These are phyloP conservation scores for Cavia porcellus DNA, from an alignment of 2,113 vertebrate species.

Conservation along the genomic window DNA sequence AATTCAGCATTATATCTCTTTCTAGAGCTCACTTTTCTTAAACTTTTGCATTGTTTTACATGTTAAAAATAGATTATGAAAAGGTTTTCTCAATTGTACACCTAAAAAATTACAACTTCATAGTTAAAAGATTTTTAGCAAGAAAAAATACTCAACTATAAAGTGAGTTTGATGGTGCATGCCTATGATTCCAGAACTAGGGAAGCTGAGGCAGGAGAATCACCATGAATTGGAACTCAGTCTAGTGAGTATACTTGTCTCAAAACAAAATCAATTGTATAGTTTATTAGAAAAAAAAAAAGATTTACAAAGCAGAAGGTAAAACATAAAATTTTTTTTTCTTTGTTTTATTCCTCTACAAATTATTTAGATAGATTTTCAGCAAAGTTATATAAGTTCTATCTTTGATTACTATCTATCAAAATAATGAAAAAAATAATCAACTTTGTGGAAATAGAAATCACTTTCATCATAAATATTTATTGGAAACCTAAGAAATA, in stretches of 20 bases:
- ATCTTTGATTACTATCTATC: background rate
- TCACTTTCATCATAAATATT: background rate
- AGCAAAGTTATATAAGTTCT: background rate
- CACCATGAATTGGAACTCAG: background rate
- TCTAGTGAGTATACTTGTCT: background rate
- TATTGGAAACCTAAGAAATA: background rate
- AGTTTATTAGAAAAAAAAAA: background rate
- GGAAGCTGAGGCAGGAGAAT: background rate
- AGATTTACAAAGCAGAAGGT: background rate
- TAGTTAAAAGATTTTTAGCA: background rate
- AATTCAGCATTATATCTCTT: background rate
- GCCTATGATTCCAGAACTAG: background rate
- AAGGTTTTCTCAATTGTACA: background rate
- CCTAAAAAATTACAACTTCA: background rate
- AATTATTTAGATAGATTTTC: background rate
- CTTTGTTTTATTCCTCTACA: background rate
- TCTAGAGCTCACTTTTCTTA: background rate
- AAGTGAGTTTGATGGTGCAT: background rate
- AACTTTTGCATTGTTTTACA: background rate
- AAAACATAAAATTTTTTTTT: background rate
- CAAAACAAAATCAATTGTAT: background rate
- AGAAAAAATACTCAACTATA: background rate
- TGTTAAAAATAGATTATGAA: background rate
- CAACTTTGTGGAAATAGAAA: background rate
- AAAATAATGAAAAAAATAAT: background rate